phyloP scores from a whole-genome alignment of 2,888 invertebrate species.

The Syrphus vitripennis region DNA sequence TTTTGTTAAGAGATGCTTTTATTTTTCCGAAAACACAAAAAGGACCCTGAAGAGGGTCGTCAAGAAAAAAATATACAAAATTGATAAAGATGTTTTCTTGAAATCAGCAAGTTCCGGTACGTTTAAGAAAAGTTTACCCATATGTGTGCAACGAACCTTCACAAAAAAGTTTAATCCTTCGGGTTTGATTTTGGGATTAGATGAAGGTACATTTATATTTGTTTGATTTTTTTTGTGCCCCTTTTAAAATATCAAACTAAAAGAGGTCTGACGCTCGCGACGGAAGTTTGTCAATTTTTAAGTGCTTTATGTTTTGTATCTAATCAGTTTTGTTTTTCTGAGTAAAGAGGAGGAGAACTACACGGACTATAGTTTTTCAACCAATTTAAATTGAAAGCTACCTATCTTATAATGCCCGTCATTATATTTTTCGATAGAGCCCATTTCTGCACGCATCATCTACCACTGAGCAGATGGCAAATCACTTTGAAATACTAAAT shows the following conservation, averaged over 20 bases:
- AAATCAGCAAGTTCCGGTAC: slow-evolving; percentile 3
- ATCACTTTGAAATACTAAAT: not conserved
- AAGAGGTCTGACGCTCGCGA: too few relatives aligned
- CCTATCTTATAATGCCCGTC: too few relatives aligned
- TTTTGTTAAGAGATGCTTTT: not conserved
- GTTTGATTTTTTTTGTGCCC: not conserved
- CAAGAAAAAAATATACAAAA: not conserved
- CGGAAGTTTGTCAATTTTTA: too few relatives aligned
- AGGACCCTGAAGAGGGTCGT: not conserved
- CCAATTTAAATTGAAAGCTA: too few relatives aligned
- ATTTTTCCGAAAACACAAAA: not conserved
- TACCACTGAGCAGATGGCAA: too few relatives aligned
- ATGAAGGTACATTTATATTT: not conserved
- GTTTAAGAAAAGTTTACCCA: not conserved
- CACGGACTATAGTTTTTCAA: too few relatives aligned
- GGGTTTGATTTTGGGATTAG: not conserved
- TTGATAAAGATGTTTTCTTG: slow-evolving; percentile 13
- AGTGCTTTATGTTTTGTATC: too few relatives aligned
- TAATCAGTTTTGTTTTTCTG: too few relatives aligned
- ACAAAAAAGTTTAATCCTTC: not conserved
- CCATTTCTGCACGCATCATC: too few relatives aligned
- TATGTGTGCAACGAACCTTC: not conserved
- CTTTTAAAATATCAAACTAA: too few relatives aligned
- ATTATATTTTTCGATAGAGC: too few relatives aligned
- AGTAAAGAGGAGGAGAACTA: too few relatives aligned